A percentile compares a stretch with the other conserved stretches of the same genome.
These are phyloP conservation scores for Callinectes sapidus DNA, from an alignment of 2,888 invertebrate species.

Conservation along the genomic window DNA sequence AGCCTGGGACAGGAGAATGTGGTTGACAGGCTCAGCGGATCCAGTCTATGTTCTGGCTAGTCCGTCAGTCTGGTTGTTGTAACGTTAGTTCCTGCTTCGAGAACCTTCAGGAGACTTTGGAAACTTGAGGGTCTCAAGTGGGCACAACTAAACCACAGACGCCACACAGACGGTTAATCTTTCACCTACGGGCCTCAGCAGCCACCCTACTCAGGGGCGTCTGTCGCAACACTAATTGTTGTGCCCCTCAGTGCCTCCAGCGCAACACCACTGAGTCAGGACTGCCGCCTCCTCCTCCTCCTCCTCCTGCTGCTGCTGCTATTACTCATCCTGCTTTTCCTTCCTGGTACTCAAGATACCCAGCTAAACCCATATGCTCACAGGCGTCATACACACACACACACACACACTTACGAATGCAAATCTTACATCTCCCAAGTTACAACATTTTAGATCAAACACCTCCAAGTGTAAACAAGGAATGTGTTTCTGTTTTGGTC, in stretches of 20 bases:
- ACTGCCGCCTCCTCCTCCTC: background rate
- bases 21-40: conserved; percentile 1
- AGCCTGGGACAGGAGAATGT: background rate
- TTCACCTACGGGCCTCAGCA: background rate
- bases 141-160: conserved; percentile 1
- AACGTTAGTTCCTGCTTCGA: background rate
- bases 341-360: background rate
- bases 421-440: background rate
- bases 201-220: conserved; percentile 6
- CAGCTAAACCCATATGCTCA: background rate
- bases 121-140: background rate
- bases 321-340: background rate
- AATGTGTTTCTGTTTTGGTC: background rate
- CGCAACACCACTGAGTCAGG: background rate
- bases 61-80: background rate
- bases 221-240: background rate
- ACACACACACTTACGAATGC: background rate
- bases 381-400: background rate
- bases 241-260: background rate
- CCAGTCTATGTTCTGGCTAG: background rate
- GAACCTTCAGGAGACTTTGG: background rate
- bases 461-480: conserved; percentile 15
- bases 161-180: background rate
- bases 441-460: background rate
- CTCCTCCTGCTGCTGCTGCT: background rate